Percentiles rank a stretch among this genome's conserved stretches.
Evolutionary conservation across 2,888 invertebrate genomes (phyloP).

Genomic region (Sesia apiformis): DNA sequence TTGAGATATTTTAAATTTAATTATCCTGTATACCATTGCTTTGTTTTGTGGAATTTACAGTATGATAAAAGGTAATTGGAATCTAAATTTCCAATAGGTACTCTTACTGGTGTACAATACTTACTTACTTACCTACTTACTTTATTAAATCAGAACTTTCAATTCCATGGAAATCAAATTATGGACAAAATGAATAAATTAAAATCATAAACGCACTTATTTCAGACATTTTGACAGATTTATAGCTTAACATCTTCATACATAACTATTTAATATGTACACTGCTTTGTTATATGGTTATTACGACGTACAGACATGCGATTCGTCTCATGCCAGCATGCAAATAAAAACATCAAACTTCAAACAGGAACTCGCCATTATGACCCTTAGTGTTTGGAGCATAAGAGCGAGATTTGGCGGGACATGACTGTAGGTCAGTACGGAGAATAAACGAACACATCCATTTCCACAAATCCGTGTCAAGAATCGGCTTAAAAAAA

Average conservation of each 20-base stretch:
- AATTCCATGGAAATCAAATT: too few species aligned
- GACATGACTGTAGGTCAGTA: constrained; percentile 24
- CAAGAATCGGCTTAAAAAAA: constrained; percentile 48
- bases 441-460: constrained; percentile 36
- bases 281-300: not conserved
- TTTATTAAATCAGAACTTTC: too few species aligned
- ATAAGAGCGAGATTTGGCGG: constrained; percentile 27
- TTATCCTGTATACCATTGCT: too few species aligned
- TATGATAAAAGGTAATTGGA: too few species aligned
- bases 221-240: not conserved
- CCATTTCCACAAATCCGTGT: constrained; percentile 65
- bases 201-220: not conserved
- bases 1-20: too few species aligned
- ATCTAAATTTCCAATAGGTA: too few species aligned
- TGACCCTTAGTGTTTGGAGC: constrained; percentile 17
- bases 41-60: too few species aligned
- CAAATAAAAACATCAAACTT: constrained; percentile 12
- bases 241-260: not conserved
- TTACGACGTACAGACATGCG: constrained; percentile 9
- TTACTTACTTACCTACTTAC: too few species aligned
- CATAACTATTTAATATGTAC: not conserved
- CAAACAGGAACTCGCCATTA: not conserved
- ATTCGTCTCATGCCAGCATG: constrained; percentile 11
- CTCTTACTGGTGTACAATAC: too few species aligned
- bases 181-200: not conserved